Evolutionary conservation across 2,797 vertebrate species (phyloP), one percentile per base, ranked within the genome.

Genomic region (Oophaga sylvatica): DNA sequence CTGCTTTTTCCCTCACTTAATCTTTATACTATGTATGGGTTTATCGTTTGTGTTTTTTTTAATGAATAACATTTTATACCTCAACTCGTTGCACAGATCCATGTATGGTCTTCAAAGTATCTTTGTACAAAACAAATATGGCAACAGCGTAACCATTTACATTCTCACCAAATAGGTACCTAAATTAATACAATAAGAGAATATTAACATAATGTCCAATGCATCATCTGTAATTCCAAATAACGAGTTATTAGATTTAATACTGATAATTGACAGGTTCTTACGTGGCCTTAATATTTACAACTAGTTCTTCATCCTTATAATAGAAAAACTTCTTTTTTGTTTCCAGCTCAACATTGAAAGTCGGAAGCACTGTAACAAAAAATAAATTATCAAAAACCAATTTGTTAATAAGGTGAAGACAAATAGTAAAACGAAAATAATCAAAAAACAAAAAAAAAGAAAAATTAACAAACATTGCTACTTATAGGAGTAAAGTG

Each of bases 301-400:
- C 12, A 10, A 79, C 80, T 80, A 91, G 26, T 13, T 26, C 41
- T 12, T 80, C 13, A 3, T 89, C 63, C 0, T 0, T 45, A 73
- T 91, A 80, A 81, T 83, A 75, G 87, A 90, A 91, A 81, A 91
- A 91, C 10, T 83, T 91, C 62, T 81, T 90, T 22, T 89, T 76
- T 31, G 90, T 87, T 2, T 1, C 85, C 41, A 92, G 85, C n/a
- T 65, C 87, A 85, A 92, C 90, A 2, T 87, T 90, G 11, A 91
- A 93, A 22, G 85, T 81, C 0, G 90, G 90, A 17, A 91, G 90
- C 63, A 89, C 92, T 93, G 62, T 13, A 20, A 13, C 11, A 29
- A 56, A n/a, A 31, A 31, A 3, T 53, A 45, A 76, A 6, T 10
- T 41, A 41, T 41, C 35, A 3, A 41, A 41, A 41, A 41, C 2